phyloP scores from a whole-genome alignment of 2,888 invertebrate species.

The Scotopteryx bipunctaria region DNA sequence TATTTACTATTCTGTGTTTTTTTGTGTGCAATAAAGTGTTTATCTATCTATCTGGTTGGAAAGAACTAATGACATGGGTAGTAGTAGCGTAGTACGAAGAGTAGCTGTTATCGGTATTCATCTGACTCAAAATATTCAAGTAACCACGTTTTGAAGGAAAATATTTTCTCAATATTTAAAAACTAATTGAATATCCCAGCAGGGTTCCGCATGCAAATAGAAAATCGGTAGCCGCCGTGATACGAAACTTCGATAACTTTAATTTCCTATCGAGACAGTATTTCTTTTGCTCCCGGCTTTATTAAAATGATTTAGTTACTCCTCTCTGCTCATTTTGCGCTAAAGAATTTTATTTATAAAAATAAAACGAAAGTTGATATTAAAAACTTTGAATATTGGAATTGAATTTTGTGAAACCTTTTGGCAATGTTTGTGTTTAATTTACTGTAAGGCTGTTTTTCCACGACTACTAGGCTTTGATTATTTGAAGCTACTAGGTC shows the following conservation, averaged over 20 bases:
- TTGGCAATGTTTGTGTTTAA: no score
- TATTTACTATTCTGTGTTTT: no score
- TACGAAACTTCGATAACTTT: slow-evolving; percentile 40
- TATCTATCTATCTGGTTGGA: no score
- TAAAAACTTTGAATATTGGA: background rate
- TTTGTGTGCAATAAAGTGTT: no score
- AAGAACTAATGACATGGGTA: no score
- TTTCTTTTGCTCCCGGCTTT: slow-evolving; percentile 31
- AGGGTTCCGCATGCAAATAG: slow-evolving; percentile 22
- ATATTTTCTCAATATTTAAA: slow-evolving; percentile 1
- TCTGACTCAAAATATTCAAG: no score
- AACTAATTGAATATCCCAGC: slow-evolving; percentile 12
- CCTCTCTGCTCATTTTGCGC: slow-evolving; percentile 5
- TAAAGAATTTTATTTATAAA: slow-evolving; percentile 1
- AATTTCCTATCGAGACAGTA: slow-evolving; percentile 39
- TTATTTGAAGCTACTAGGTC: no score
- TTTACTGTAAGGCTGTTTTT: no score
- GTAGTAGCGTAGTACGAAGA: no score
- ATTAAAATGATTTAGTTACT: slow-evolving; percentile 35
- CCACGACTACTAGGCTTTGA: no score
- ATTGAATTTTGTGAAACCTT: background rate
- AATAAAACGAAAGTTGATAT: background rate
- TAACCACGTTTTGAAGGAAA: background rate
- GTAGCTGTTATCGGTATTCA: no score
- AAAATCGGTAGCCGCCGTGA: slow-evolving; percentile 36